Conservation (phyloP, 2,888 invertebrate species). For the Bombyx huttoni region DNA sequence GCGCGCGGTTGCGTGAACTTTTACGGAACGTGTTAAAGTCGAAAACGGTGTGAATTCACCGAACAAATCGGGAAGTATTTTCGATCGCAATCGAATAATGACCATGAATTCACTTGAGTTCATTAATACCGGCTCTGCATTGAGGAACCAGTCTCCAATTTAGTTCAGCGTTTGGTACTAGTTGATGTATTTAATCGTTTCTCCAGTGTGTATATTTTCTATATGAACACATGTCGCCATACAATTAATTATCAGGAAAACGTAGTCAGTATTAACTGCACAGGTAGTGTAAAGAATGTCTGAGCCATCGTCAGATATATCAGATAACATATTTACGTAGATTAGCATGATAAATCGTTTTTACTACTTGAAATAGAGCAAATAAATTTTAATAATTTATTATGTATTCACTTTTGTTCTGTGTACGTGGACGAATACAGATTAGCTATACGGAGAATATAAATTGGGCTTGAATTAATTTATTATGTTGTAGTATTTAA, state of each 20-base stretch:
- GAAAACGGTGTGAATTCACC: background rate
- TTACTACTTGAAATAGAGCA: background rate
- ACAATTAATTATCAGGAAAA: too few species aligned
- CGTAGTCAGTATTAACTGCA: too few species aligned
- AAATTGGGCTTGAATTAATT: background rate
- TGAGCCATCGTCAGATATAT: too few species aligned
- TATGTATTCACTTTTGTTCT: background rate
- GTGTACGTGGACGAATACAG: background rate
- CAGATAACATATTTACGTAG: too few species aligned
- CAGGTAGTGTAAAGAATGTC: too few species aligned
- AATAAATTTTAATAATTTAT: background rate
- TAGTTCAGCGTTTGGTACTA: background rate
- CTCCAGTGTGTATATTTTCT: too few species aligned
- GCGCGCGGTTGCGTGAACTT: background rate
- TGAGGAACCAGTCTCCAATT: background rate
- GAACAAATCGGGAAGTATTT: constrained; percentile 2
- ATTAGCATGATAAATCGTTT: too few species aligned
- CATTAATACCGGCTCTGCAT: background rate
- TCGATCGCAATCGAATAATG: constrained; percentile 6
- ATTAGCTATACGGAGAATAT: background rate
- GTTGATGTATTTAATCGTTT: background rate
- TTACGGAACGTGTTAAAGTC: background rate
- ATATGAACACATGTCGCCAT: too few species aligned
- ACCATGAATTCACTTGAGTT: constrained; percentile 8
- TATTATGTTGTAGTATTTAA: background rate